Evolutionary conservation across 2,797 vertebrate genomes (phyloP).

Genomic region (Sebastes matsubarae): DNA sequence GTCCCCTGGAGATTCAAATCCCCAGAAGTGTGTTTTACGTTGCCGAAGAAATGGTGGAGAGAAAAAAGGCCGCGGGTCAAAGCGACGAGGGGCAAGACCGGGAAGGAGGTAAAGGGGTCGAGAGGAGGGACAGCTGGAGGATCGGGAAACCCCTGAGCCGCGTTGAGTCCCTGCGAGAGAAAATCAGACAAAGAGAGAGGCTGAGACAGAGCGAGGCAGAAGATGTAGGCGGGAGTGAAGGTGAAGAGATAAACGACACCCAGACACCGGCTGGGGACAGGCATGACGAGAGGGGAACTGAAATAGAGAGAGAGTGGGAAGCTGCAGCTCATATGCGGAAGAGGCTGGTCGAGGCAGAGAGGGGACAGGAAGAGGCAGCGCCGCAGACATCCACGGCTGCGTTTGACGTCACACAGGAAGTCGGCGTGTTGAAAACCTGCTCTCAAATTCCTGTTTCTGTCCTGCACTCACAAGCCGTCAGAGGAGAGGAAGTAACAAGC

Average conservation of each 20-base stretch:
- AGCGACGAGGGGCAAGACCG: constrained; percentile 34
- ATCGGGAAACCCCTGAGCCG: constrained; percentile 76
- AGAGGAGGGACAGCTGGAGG: constrained; percentile 79
- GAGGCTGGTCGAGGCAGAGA: constrained; percentile 28
- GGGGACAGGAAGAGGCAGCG: constrained; percentile 66
- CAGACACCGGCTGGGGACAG: constrained; percentile 12
- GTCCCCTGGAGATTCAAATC: constrained; percentile 66
- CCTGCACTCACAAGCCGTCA: constrained; percentile 53
- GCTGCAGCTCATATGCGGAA: constrained; percentile 28
- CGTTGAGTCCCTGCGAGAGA: constrained; percentile 80
- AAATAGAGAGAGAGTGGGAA: constrained; percentile 50
- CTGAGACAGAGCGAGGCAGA: constrained; percentile 38
- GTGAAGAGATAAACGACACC: constrained; percentile 5
- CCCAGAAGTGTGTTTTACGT: constrained; percentile 82
- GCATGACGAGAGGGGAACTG: constrained; percentile 35
- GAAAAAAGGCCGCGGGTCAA: constrained; percentile 33
- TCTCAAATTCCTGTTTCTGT: constrained; percentile 81
- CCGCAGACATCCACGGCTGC: constrained; percentile 53
- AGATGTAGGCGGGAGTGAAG: constrained; percentile 26
- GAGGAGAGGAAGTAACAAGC: constrained; percentile 68
- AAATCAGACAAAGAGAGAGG: constrained; percentile 72
- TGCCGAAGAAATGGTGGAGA: constrained; percentile 64
- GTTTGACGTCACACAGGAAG: constrained; percentile 81
- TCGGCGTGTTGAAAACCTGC: constrained; percentile 72
- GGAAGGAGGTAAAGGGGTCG: constrained; percentile 47